Conservation (phyloP, 1,140 invertebrate genomes). For the Papilio polytes region DNA sequence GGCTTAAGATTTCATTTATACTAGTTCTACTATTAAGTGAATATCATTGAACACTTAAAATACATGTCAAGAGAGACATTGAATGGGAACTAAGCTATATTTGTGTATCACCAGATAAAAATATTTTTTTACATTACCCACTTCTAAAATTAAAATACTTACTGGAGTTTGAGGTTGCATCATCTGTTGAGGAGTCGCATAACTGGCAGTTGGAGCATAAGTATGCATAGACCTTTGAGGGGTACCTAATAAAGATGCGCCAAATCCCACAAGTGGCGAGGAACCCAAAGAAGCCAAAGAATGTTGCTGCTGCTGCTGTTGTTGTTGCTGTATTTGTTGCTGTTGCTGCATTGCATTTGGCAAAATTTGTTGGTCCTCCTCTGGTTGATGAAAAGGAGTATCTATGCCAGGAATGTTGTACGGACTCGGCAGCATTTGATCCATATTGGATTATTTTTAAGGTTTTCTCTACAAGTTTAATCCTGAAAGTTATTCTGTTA, state of each 20-base stretch:
- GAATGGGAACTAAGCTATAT: too few relatives aligned
- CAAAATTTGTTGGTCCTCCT: conserved; percentile 94
- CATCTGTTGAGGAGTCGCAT: conserved; percentile 88
- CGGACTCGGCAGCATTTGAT: conserved; percentile 95
- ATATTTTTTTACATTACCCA: background rate
- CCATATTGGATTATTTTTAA: conserved; percentile 84
- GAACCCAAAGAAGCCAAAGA: conserved; percentile 86
- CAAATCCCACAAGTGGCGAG: conserved; percentile 82
- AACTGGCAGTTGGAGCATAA: conserved; percentile 87
- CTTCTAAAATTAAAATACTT: conserved; percentile 61
- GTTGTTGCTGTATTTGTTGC: conserved; percentile 86
- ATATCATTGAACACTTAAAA: too few relatives aligned
- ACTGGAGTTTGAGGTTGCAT: conserved; percentile 96
- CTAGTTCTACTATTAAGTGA: background rate
- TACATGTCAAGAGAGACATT: too few relatives aligned
- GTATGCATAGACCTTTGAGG: conserved; percentile 89
- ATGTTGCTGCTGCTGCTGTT: conserved; percentile 69
- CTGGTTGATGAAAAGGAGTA: conserved; percentile 95
- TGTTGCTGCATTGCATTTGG: conserved; percentile 92
- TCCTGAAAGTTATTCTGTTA: background rate
- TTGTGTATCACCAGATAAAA: background rate
- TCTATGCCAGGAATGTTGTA: conserved; percentile 95
- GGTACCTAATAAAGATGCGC: conserved; percentile 80
- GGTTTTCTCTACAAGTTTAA: background rate
- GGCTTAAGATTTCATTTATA: background rate